Percentiles rank a stretch among this genome's conserved stretches.
These are phyloP conservation scores for Reticulitermes speratus DNA, from an alignment of 1,140 invertebrate species.

Conservation along the genomic window DNA sequence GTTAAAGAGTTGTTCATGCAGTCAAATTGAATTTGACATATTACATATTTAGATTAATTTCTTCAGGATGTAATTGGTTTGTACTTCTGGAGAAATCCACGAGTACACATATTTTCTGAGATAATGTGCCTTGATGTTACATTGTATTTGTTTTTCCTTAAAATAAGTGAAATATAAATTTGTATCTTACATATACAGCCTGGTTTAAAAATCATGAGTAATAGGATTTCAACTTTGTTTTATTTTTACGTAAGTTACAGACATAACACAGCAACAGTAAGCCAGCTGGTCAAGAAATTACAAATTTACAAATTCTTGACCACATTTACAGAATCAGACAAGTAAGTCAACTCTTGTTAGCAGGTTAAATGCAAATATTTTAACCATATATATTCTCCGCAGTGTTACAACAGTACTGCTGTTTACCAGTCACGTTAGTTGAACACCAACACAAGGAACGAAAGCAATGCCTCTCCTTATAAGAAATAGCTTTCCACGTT, in stretches of 20 bases:
- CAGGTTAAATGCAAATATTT: not conserved
- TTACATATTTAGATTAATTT: too few relatives aligned
- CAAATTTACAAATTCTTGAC: not conserved
- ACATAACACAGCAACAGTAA: not conserved
- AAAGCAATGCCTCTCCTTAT: not conserved
- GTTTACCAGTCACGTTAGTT: not conserved
- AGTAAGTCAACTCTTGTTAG: not conserved
- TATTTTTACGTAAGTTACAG: not conserved
- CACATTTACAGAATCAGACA: not conserved
- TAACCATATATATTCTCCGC: not conserved
- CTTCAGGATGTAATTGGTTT: too few relatives aligned
- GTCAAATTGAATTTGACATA: not conserved
- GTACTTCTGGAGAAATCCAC: too few relatives aligned
- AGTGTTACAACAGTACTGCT: not conserved
- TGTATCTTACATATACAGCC: too few relatives aligned
- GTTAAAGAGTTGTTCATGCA: not conserved
- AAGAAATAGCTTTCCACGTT: too few relatives aligned
- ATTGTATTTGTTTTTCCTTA: not conserved
- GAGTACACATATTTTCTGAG: not conserved
- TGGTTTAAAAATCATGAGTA: too few relatives aligned
- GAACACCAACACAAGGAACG: not conserved
- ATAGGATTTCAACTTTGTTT: not conserved
- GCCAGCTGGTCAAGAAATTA: too few relatives aligned
- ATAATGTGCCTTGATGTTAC: not conserved
- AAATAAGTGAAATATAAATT: not conserved